These are phyloP conservation scores for Drosophila acutilabella DNA, from an alignment of 2,888 invertebrate species.

Conservation along the genomic window DNA sequence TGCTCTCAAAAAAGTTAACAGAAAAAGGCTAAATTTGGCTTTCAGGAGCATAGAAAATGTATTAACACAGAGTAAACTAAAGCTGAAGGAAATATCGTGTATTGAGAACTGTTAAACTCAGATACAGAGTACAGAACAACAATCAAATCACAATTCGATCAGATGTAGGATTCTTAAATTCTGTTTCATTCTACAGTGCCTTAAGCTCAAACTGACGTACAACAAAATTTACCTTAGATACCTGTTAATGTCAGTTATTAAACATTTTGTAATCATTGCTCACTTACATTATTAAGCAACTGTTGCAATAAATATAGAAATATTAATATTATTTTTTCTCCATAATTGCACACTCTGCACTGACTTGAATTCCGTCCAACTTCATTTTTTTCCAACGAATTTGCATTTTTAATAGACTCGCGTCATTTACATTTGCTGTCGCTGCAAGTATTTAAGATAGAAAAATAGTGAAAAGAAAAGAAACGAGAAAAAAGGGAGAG, in stretches of 20 bases:
- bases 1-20: too few relatives aligned
- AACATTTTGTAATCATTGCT: background rate
- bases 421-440: conserved; percentile 55
- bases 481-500: background rate
- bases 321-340: conserved; percentile 1
- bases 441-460: conserved; percentile 41
- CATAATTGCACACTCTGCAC: conserved; percentile 3
- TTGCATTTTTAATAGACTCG: conserved; percentile 42
- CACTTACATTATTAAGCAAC: background rate
- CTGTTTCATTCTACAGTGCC: too few relatives aligned
- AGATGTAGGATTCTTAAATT: too few relatives aligned
- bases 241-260: background rate
- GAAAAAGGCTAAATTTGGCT: too few relatives aligned
- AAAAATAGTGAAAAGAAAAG: conserved; percentile 12
- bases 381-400: conserved; percentile 6
- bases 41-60: too few relatives aligned
- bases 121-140: too few relatives aligned
- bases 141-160: too few relatives aligned
- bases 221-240: background rate
- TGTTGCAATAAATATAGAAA: background rate
- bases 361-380: background rate
- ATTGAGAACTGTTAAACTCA: too few relatives aligned
- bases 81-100: too few relatives aligned
- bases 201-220: too few relatives aligned
- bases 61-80: too few relatives aligned